Conservation (phyloP, 2,888 invertebrate genomes). For the Loripinus fragilis region DNA sequence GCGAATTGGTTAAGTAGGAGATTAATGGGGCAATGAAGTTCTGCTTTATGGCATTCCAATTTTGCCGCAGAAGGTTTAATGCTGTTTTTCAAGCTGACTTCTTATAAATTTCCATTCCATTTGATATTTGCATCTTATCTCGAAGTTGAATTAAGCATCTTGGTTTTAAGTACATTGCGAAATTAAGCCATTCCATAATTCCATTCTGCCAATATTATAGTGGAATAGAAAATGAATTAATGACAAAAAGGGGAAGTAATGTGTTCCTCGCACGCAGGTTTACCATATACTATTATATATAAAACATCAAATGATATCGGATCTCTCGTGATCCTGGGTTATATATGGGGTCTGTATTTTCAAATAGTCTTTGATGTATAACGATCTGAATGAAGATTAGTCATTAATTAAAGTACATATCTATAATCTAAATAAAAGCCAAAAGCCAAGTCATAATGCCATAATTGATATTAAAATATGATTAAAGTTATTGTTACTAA, state of each 20-base stretch:
- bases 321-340: slow-evolving; percentile 5
- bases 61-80: slow-evolving; percentile 13
- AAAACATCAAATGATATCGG: slow-evolving; percentile 18
- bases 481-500: too few species aligned
- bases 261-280: not conserved
- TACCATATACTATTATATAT: slow-evolving; percentile 13
- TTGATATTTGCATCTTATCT: slow-evolving; percentile 12
- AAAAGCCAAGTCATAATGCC: not conserved
- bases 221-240: slow-evolving; percentile 18
- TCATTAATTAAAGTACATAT: not conserved
- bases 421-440: not conserved
- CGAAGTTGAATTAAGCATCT: slow-evolving; percentile 8
- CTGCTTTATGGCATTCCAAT: slow-evolving; percentile 8
- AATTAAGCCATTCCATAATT: slow-evolving; percentile 17
- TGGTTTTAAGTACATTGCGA: slow-evolving; percentile 11
- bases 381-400: not conserved
- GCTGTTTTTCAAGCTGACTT: slow-evolving; percentile 17
- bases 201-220: slow-evolving; percentile 12
- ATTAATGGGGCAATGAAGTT: not conserved
- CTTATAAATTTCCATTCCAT: slow-evolving; percentile 17
- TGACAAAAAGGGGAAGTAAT: slow-evolving; percentile 13
- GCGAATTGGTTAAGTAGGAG: slow-evolving; percentile 5
- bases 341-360: slow-evolving; percentile 2
- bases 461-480: not conserved
- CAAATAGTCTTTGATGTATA: not conserved